These are phyloP conservation scores for Megathymus violae DNA, from an alignment of 1,140 invertebrate species.

Conservation along the genomic window DNA sequence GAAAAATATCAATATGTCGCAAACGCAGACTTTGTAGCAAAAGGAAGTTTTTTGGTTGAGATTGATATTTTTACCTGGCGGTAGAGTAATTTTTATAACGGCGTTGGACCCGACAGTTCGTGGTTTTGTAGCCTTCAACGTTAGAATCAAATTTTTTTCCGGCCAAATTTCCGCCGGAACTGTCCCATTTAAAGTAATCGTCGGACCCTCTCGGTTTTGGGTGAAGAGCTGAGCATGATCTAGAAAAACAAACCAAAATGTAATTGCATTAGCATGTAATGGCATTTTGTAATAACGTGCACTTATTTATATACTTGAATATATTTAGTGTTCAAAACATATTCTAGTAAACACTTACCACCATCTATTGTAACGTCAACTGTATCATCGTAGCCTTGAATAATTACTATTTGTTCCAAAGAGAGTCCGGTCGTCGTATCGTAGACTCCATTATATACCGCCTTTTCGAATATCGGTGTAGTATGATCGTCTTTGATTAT, in stretches of 20 bases:
- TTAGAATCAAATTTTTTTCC: conserved; percentile 38
- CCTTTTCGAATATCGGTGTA: conserved; percentile 49
- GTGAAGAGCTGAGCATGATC: conserved; percentile 14
- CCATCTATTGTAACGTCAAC: conserved; percentile 42
- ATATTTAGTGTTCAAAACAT: conserved; percentile 2
- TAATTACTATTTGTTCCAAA: conserved; percentile 44
- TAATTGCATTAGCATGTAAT: background rate
- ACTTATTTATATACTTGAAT: background rate
- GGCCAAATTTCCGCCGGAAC: conserved; percentile 42
- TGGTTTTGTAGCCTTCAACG: conserved; percentile 48
- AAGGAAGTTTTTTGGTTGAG: too few relatives aligned
- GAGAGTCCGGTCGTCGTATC: conserved; percentile 33
- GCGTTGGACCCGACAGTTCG: conserved; percentile 51
- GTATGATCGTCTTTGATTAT: conserved; percentile 56
- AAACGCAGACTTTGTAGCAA: too few relatives aligned
- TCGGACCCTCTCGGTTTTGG: background rate
- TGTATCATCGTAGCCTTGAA: conserved; percentile 51
- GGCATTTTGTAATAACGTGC: background rate
- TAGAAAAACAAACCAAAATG: conserved; percentile 3
- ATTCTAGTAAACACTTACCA: conserved; percentile 47
- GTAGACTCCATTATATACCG: conserved; percentile 50
- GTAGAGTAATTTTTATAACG: conserved; percentile 44
- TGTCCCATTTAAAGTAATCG: background rate
- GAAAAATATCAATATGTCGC: too few relatives aligned
- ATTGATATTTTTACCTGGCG: conserved; percentile 52